These are phyloP conservation scores for Eustalomyia histrio DNA, from an alignment of 2,888 invertebrate species.

Conservation along the genomic window DNA sequence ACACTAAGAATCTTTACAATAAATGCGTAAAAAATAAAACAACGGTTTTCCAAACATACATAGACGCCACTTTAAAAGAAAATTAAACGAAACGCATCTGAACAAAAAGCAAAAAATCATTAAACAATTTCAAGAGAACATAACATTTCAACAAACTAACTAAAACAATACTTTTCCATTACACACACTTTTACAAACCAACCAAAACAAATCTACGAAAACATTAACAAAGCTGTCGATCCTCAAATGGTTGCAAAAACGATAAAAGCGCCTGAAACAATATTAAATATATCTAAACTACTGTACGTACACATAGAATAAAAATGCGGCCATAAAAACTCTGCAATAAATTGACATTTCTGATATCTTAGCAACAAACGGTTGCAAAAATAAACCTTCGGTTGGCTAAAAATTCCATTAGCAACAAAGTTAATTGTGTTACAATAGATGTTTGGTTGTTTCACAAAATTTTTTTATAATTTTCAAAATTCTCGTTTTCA, in stretches of 20 bases:
- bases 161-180: constrained; percentile 12
- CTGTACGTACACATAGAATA: constrained; percentile 14
- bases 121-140: constrained; percentile 48
- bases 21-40: constrained; percentile 54
- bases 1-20: constrained; percentile 20
- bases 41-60: constrained; percentile 51
- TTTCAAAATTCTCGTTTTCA: no score
- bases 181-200: background rate
- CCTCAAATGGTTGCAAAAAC: constrained; percentile 51
- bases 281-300: constrained; percentile 1
- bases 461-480: no score
- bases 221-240: constrained; percentile 58
- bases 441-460: no score
- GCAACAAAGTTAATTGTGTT: no score
- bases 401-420: no score
- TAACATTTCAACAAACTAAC: constrained; percentile 42
- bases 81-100: constrained; percentile 44
- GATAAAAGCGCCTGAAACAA: constrained; percentile 45
- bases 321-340: background rate
- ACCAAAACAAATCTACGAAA: constrained; percentile 32
- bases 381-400: no score
- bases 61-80: constrained; percentile 60
- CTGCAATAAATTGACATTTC: background rate
- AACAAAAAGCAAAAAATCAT: constrained; percentile 47
- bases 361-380: background rate